Conservation (phyloP, 2,888 invertebrate genomes). For the Slavum lentiscoides region DNA sequence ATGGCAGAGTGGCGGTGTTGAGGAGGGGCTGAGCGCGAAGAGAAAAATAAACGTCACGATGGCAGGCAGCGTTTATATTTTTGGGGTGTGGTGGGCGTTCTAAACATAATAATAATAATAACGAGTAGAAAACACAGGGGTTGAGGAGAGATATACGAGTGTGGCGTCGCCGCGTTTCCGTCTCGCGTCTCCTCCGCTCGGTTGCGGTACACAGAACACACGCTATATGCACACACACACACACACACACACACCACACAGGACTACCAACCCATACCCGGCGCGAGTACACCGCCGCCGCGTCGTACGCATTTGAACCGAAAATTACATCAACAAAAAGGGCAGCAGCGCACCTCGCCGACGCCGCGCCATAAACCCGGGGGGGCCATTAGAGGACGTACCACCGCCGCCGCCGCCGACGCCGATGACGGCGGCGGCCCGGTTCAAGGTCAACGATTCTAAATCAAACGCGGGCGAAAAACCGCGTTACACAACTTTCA, state of each 20-base stretch:
- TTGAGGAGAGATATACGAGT: slow-evolving; percentile 22
- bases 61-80: slow-evolving; percentile 19
- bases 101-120: slow-evolving; percentile 41
- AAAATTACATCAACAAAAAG: slow-evolving; percentile 39
- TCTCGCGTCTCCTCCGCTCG: background rate
- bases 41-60: slow-evolving; percentile 29
- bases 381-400: slow-evolving; percentile 15
- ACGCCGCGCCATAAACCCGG: background rate
- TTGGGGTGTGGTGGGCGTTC: slow-evolving; percentile 49
- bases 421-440: slow-evolving; percentile 1
- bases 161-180: slow-evolving; percentile 3
- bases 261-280: slow-evolving; percentile 47
- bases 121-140: slow-evolving; percentile 35
- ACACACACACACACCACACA: slow-evolving; percentile 37
- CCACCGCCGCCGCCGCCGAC: too few species aligned
- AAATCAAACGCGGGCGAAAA: slow-evolving; percentile 3
- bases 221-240: background rate
- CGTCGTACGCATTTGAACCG: slow-evolving; percentile 32
- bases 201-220: too few species aligned
- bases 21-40: background rate
- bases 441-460: slow-evolving; percentile 40
- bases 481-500: too few species aligned
- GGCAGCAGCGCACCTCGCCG: slow-evolving; percentile 11
- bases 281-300: slow-evolving; percentile 19
- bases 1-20: background rate